phyloP scores from a whole-genome alignment of 2,888 invertebrate species.

The Trichogramma evanescens region DNA sequence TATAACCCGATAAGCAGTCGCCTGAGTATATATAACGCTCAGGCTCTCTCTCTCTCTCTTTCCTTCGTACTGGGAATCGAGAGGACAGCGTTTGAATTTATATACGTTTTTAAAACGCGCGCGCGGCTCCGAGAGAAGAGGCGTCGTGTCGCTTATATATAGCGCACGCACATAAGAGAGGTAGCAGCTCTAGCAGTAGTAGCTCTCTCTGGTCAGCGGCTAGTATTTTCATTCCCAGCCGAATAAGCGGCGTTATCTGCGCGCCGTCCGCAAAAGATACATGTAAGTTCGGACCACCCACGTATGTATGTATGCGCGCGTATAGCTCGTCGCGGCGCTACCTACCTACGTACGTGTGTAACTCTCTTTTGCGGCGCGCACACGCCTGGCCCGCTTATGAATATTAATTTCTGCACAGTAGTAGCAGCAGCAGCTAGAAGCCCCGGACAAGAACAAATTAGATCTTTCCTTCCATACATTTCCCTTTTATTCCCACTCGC shows the following conservation, averaged over 20 bases:
- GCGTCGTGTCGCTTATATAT: no score
- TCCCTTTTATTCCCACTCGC: slow-evolving; percentile 42
- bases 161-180: no score
- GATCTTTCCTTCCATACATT: slow-evolving; percentile 48
- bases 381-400: slow-evolving; percentile 46
- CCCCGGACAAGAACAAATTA: slow-evolving; percentile 47
- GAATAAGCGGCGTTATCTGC: slow-evolving; percentile 37
- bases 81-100: no score
- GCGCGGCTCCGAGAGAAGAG: no score
- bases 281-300: slow-evolving; percentile 49
- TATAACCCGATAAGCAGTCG: no score
- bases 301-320: slow-evolving; percentile 25
- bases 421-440: slow-evolving; percentile 23
- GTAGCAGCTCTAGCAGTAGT: no score
- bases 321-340: no score
- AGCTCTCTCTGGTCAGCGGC: slow-evolving; percentile 28
- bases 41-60: no score
- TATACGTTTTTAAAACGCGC: no score
- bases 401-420: slow-evolving; percentile 42
- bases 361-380: neutral
- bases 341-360: no score
- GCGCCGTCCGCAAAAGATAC: slow-evolving; percentile 44
- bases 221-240: slow-evolving; percentile 44
- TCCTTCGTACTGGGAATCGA: no score
- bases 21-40: no score